Evolutionary conservation across 2,113 vertebrate species (phyloP).

Genomic region (Oceanites oceanicus): DNA sequence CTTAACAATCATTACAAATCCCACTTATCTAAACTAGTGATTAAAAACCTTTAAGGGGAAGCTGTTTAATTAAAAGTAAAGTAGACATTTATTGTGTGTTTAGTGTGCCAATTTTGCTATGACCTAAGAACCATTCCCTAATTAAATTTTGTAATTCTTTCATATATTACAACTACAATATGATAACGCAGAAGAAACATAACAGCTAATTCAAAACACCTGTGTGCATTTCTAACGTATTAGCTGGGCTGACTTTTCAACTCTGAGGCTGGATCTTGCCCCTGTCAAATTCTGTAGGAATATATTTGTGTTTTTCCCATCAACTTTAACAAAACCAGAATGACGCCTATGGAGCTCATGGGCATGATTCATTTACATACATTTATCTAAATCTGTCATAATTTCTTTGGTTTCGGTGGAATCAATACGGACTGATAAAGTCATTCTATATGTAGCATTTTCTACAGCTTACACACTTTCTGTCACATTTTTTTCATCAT

Average conservation of each 20-base stretch:
- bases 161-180: not conserved
- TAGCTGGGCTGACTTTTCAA: not conserved
- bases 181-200: not conserved
- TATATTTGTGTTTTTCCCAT: not conserved
- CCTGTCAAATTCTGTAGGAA: not conserved
- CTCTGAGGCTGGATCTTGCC: not conserved
- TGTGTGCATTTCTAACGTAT: not conserved
- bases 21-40: constrained; percentile 56
- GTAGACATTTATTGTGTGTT: constrained; percentile 35
- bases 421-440: not conserved
- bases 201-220: not conserved
- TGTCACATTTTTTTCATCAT: not conserved
- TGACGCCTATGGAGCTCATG: not conserved
- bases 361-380: not conserved
- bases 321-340: not conserved
- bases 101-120: not conserved
- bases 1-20: constrained; percentile 42
- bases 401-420: not conserved
- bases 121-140: constrained; percentile 42
- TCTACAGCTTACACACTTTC: not conserved
- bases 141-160: constrained; percentile 36
- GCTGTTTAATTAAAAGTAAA: constrained; percentile 64
- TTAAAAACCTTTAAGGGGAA: constrained; percentile 44
- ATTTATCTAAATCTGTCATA: not conserved
- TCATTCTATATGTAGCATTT: not conserved